These are phyloP conservation scores for Tenthredo amoena DNA, from an alignment of 2,888 invertebrate species.

Conservation along the genomic window DNA sequence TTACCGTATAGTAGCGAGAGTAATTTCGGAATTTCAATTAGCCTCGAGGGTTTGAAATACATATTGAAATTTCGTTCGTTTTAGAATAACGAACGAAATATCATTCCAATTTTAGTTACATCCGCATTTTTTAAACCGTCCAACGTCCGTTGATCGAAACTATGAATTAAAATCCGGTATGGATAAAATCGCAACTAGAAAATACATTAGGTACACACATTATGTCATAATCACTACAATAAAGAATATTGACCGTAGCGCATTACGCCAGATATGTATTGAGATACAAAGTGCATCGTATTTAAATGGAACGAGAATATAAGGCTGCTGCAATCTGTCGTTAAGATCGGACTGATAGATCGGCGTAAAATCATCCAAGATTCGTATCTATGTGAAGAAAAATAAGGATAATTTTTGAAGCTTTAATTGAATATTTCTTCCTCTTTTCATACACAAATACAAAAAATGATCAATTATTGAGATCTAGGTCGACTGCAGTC, in stretches of 20 bases:
- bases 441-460: not conserved
- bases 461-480: not conserved
- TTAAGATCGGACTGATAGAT: not conserved
- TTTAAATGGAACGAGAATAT: not conserved
- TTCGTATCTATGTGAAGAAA: not conserved
- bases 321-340: not conserved
- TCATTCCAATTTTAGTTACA: not conserved
- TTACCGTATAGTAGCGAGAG: not conserved
- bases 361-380: not conserved
- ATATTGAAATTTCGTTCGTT: not conserved
- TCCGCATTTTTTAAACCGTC: not conserved
- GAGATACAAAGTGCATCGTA: not conserved
- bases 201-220: conserved; percentile 9
- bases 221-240: not conserved
- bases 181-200: not conserved
- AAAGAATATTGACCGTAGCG: not conserved
- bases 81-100: not conserved
- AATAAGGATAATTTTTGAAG: not conserved
- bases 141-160: not conserved
- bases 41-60: not conserved
- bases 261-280: not conserved
- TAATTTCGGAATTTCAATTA: not conserved
- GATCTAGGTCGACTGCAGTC: not conserved
- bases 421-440: not conserved
- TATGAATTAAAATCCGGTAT: not conserved